Evolutionary conservation across 2,888 invertebrate genomes (phyloP), one percentile per base, ranked within the genome.

Genomic region (Ectemnius cavifrons): DNA sequence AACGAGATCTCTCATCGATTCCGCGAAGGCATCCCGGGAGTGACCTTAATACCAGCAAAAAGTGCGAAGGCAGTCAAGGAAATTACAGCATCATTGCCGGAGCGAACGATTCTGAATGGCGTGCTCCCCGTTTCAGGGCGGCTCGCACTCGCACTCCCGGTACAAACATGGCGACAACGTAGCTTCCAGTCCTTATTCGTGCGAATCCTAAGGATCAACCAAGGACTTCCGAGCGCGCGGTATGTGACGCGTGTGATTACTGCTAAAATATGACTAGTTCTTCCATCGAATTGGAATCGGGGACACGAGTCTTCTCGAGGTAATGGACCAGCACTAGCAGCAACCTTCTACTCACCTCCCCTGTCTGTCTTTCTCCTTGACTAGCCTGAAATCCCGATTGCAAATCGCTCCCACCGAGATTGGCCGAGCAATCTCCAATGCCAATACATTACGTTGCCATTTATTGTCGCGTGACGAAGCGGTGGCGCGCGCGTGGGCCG

Each of bases 1-100:
- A 65, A 73, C 67, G 73, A 69, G 73, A 78, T 74, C 74, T 76
- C 71, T 79, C 77, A 76, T 76, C 71, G 73, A 76, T 79, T 79
- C 76, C 13, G 23, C 57, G 73, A 79, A 79, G 69, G 68, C 58
- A 71, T 73, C 76, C 66, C 52, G 62, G 37, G 71, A 71, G 64
- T 77, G 76, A 71, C 73, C 69, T 79, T 79, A 71, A 75, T 75
- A 71, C 65, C 64, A n/a, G 63, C 59, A 77, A 77, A 77, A 77
- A 77, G 67, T 75, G 76, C 65, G 64, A 71, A 75, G 75, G 71
- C 75, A 71, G 71, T 37, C 59, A 67, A 49, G 63, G 62, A 71
- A 77, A 77, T 75, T 77, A 70, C 73, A 60, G 71, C 67, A 66
- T 63, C 61, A 52, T 56, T 56, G 58, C 63, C 37, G 68, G 66